phyloP scores from a whole-genome alignment of 2,113 vertebrate species.

The Tetrao urogallus region DNA sequence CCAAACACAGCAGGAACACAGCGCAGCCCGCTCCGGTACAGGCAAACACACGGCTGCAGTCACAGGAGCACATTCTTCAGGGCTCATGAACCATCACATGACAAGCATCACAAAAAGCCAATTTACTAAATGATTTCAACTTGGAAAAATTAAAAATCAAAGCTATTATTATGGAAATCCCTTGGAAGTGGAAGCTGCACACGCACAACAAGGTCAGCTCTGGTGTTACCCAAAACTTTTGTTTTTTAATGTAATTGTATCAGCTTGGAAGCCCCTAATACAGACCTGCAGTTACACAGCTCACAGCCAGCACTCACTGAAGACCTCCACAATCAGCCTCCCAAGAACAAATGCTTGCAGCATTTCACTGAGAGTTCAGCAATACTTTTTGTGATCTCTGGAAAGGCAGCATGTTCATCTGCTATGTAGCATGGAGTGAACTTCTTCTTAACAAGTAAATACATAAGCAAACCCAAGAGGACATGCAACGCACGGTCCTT shows the following conservation, averaged over 20 bases:
- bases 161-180: conserved; percentile 7
- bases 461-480: not conserved
- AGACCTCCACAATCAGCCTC: not conserved
- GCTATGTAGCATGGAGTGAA: not conserved
- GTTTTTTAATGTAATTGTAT: not conserved
- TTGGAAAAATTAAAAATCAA: conserved; percentile 23
- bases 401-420: not conserved
- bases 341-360: not conserved
- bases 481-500: not conserved
- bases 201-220: not conserved
- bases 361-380: not conserved
- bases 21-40: not conserved
- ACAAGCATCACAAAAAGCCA: conserved; percentile 52
- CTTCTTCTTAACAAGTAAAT: not conserved
- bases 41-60: conserved; percentile 26
- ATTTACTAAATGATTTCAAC: conserved; percentile 47
- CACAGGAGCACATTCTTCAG: conserved; percentile 60
- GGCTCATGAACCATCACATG: conserved; percentile 55
- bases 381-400: not conserved
- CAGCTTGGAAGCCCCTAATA: not conserved
- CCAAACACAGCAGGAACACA: conserved; percentile 20
- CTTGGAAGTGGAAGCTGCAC: conserved; percentile 24
- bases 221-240: not conserved
- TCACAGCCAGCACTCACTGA: conserved; percentile 2
- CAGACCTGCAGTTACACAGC: not conserved